phyloP scores from a whole-genome alignment of 23 tunicate genomes.

The Botrylloides violaceus region DNA sequence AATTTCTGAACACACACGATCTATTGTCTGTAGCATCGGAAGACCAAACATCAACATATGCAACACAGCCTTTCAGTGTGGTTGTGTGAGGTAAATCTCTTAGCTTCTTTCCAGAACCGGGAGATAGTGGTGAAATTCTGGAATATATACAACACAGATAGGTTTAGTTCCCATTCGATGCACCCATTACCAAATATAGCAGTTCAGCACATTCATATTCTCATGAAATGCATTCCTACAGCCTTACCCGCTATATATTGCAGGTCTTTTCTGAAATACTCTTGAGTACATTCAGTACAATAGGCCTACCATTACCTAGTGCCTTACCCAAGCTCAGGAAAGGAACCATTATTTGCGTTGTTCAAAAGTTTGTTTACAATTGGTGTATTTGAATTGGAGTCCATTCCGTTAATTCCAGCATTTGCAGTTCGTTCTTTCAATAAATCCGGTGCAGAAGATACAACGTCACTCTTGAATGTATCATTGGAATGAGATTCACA shows the following conservation, averaged over 20 bases:
- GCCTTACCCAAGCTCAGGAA: too few species aligned
- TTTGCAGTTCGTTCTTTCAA: background rate
- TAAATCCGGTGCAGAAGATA: background rate
- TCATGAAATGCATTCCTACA: too few species aligned
- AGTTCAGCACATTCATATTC: too few species aligned
- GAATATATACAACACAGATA: too few species aligned
- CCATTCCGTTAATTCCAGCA: background rate
- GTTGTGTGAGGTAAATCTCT: conserved; percentile 28
- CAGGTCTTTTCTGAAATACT: too few species aligned
- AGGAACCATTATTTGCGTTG: too few species aligned
- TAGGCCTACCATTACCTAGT: too few species aligned
- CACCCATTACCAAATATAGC: too few species aligned
- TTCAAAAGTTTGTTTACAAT: too few species aligned
- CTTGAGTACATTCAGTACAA: too few species aligned
- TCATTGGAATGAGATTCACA: background rate
- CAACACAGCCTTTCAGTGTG: conserved; percentile 39
- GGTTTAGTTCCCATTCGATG: too few species aligned
- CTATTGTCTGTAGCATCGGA: conserved; percentile 61
- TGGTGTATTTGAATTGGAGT: background rate
- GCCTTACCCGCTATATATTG: too few species aligned
- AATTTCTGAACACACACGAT: conserved; percentile 40
- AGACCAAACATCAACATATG: conserved; percentile 76
- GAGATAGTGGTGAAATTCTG: background rate
- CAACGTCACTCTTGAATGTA: background rate
- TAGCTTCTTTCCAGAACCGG: background rate